Conservation (phyloP, 2,797 vertebrate species). For the Gallirallus australis region DNA sequence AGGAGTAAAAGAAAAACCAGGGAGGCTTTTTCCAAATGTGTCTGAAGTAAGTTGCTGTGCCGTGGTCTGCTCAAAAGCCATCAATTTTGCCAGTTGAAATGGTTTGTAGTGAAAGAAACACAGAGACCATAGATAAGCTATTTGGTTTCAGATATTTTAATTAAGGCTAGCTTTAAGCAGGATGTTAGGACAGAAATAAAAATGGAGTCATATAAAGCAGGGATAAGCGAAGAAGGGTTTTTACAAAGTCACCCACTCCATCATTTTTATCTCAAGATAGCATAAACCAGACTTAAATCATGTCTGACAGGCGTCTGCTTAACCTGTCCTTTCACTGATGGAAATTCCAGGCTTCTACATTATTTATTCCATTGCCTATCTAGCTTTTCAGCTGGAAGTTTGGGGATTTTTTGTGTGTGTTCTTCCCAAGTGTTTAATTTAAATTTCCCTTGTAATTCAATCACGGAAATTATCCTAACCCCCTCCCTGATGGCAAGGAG, state of each 20-base stretch:
- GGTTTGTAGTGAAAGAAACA: not conserved
- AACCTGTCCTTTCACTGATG: not conserved
- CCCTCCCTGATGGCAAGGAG: not conserved
- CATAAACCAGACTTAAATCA: not conserved
- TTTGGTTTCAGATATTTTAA: not conserved
- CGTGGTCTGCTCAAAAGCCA: not conserved
- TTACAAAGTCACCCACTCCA: not conserved
- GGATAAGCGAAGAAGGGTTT: not conserved
- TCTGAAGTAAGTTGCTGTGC: not conserved
- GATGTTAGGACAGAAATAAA: not conserved
- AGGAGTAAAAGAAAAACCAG: not conserved
- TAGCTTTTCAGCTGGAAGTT: not conserved
- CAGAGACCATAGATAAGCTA: not conserved
- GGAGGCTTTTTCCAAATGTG: not conserved
- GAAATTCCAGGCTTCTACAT: not conserved
- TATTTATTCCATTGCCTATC: not conserved
- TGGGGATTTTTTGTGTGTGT: not conserved
- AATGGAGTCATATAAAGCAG: not conserved
- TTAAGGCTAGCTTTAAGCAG: not conserved
- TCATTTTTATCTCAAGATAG: not conserved
- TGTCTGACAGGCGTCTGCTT: not conserved
- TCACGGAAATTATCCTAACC: not conserved
- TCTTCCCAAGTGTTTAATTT: not conserved
- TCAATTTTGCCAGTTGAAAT: not conserved
- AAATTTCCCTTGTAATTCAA: not conserved